Evolutionary conservation across 35 echinoderm and acorn worm genomes (phyloP), one percentile per base, ranked within the genome.

Genomic region (Patiria miniata): DNA sequence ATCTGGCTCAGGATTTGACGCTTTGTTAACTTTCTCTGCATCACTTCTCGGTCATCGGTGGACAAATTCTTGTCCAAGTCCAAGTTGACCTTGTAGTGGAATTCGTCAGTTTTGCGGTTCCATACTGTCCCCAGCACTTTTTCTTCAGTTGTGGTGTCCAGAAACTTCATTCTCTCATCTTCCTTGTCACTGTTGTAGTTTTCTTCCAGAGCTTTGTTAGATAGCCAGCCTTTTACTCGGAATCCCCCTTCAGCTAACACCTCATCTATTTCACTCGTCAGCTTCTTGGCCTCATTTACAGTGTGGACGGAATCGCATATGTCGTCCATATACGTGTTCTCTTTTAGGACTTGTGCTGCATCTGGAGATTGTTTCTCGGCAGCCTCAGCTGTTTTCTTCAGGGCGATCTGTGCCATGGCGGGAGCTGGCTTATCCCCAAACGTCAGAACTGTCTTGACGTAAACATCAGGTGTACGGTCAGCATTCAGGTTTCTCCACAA

Each of bases 371-470:
- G 37, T 12, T 39, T 39, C 80, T 60, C 81, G 9, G 83, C 79
- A 59, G 87, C 83, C 34, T 68, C 80, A 21, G 91, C 86, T 47
- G 91, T 88, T 23, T 52, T 60, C 34, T 42, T 90, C 17, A 94
- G 47, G 56, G 92, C 90, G 39, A 53, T 87, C 78, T 61, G 78
- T 1, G 88, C 88, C 87, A 94, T 94, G 3, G 93, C 88, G 21
- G 93, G 83, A 32, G 93, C 83, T 8, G 87, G 93, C 40, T 90
- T 94, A 51, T 94, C 84, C 10, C 93, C 88, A 56, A 94, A 94
- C 5, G 93, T 94, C 12, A 94, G 28, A 40, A 86, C 93, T 56
- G 81, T 90, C 76, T 60, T 90, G 14, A 90, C 59, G 50, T 90
- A 94, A 21, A 90, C 78, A 77, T 90, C 92, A 61, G 82, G 86